Conservation (phyloP, 1,140 invertebrate genomes). For the Trichonephila clavata region DNA sequence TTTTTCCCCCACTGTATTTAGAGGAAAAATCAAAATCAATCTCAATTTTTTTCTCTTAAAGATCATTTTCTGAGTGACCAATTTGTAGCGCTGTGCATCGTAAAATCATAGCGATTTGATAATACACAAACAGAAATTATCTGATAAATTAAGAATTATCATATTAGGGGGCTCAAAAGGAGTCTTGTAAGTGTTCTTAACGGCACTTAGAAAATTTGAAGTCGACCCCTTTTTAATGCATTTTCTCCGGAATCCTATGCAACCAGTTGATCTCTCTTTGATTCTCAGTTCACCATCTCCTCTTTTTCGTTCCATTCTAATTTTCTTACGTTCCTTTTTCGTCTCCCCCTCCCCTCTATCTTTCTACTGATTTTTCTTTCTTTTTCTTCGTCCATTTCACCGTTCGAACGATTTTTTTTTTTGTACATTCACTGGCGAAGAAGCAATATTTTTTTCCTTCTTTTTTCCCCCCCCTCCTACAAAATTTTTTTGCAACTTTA, state of each 20-base stretch:
- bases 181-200: neutral
- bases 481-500: neutral
- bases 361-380: neutral
- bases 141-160: no score
- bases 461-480: neutral
- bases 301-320: slow-evolving; percentile 46
- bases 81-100: no score
- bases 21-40: no score
- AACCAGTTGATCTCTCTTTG: slow-evolving; percentile 55
- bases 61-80: no score
- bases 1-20: no score
- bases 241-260: slow-evolving; percentile 15
- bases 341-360: neutral
- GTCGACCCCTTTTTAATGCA: slow-evolving; percentile 8
- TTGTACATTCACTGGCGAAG: slow-evolving; percentile 17
- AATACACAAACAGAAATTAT: no score
- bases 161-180: no score
- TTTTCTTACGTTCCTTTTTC: slow-evolving; percentile 22
- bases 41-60: no score
- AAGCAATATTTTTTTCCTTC: neutral
- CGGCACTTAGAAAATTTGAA: slow-evolving; percentile 12
- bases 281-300: slow-evolving; percentile 31
- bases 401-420: slow-evolving; percentile 29
- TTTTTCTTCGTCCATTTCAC: neutral
- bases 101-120: no score